These are phyloP conservation scores for Lasioglossum calceatum DNA, from an alignment of 2,888 invertebrate species.

Conservation along the genomic window DNA sequence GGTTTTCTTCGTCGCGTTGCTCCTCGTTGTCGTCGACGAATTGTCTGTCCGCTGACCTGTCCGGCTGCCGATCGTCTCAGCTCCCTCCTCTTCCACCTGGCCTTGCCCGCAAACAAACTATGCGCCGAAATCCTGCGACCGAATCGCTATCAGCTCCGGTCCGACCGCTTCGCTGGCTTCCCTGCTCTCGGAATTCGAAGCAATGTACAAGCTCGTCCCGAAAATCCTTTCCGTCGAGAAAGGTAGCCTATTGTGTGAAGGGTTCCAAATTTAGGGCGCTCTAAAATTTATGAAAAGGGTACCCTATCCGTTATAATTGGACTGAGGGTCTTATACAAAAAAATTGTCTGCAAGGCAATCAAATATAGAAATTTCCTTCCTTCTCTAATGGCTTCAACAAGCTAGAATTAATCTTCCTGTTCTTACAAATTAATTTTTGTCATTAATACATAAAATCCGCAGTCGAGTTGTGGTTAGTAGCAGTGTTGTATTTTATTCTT, in stretches of 20 bases:
- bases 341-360: too few species aligned
- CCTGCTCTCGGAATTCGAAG: not conserved
- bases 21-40: conserved; percentile 44
- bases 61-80: conserved; percentile 4
- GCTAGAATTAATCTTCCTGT: too few species aligned
- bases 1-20: conserved; percentile 49
- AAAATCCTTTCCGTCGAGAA: not conserved
- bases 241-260: not conserved
- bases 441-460: too few species aligned
- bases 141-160: not conserved
- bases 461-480: too few species aligned
- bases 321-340: too few species aligned
- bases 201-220: not conserved
- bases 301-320: too few species aligned
- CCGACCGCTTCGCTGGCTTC: not conserved
- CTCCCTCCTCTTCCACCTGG: conserved; percentile 24
- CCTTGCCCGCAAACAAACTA: not conserved
- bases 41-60: conserved; percentile 29
- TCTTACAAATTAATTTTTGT: too few species aligned
- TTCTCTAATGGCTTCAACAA: too few species aligned
- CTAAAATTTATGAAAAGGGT: not conserved
- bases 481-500: too few species aligned
- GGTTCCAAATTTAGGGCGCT: not conserved
- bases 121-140: not conserved
- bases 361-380: too few species aligned